Base-by-base conservation (phyloP, 1,140 invertebrate genomes). In the Brachionus rotundiformis region DNA sequence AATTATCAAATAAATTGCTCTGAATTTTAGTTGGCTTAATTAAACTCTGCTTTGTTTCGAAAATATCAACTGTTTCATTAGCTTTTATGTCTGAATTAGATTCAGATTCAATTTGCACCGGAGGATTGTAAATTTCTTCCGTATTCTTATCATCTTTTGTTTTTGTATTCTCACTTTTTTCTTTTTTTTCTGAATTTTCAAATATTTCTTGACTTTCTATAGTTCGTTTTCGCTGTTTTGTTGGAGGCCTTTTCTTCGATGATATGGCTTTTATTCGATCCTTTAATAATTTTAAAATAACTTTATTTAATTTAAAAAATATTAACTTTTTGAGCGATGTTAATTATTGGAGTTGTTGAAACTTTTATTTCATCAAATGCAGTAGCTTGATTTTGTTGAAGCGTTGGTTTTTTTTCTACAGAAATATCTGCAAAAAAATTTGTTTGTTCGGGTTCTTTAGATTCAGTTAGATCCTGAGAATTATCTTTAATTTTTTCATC, bases 191-290 rank as follows among this genome's bases (percentile, higher is more conserved):
- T n/a, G n/a, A n/a, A n/a, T n/a, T n/a, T n/a, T 29, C 31, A 8
- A 7, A 4, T 10, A 10, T 10, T 2, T 71, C 10, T 19, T 71
- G 29, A 16, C 1, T 36, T 25, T 79, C 29, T 10, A 79, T 11
- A 16, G 76, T 33, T 33, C 11, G 47, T 41, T 73, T 73, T 44
- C 68, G 49, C 25, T 63, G 76, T 13, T 25, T 54, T 11, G 47
- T 27, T 36, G 76, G 76, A 36, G 29, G 44, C 59, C 76, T 31
- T 79, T 79, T 79, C 8, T 41, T 63, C 2, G 76, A 19, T 8
- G 47, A 54, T 1, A 54, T 6, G 16, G 76, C 76, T 39, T 59
- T 79, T n/a, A 79, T 59, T 16, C 76, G 76, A 63, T 79, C 76
- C 73, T 77, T n/a, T n/a, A n/a, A n/a, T n/a, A n/a, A n/a, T n/a